Base-by-base conservation (phyloP, 2,888 invertebrate genomes). In the Frankliniella fusca region DNA sequence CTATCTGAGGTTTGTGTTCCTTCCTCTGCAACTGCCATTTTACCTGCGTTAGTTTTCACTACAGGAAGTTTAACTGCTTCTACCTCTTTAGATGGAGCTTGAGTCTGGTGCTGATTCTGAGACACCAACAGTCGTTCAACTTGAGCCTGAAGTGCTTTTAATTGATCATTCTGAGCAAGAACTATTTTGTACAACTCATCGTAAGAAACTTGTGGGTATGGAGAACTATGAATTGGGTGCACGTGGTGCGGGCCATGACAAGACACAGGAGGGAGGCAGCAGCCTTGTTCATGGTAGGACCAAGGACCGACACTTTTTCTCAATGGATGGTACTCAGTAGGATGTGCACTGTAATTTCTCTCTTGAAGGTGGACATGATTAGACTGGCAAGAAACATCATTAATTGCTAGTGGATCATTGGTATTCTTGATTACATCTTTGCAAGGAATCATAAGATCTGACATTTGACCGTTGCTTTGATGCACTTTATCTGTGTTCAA, bases 111-210 rank as follows among this genome's bases (percentile, higher is more conserved):
- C 27, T 11, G 23, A 27, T 76, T 8, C 23, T 76, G 23, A 11
- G 23, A 27, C 12, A 23, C 8, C 2, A 76, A 27, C 23, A 76
- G 70, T 23, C 70, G 70, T 23, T 76, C 70, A 0, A 76, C 70
- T 76, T 76, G 70, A 5, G 70, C 23, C 27, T 76, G 70, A 27
- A 76, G 70, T 27, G 70, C 23, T 27, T 76, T 76, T 8, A 76
- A 27, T 27, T 76, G 70, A 27, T 76, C 70, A 76, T 76, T 76
- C 70, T 76, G 70, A 76, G 70, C 70, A 23, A 76, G 27, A 76
- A 76, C 70, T 11, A 76, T n/a, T 76, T 76, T 76, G 70, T 76
- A 76, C 23, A 76, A 12, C 11, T 76, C 70, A 76, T 76, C 70
- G 12, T 27, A 76, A 1, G 70, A 76, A 12, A 76, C 70, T 27